These are phyloP conservation scores for Triops cancriformis DNA, from an alignment of 1,140 invertebrate genomes.

Conservation along the genomic window DNA sequence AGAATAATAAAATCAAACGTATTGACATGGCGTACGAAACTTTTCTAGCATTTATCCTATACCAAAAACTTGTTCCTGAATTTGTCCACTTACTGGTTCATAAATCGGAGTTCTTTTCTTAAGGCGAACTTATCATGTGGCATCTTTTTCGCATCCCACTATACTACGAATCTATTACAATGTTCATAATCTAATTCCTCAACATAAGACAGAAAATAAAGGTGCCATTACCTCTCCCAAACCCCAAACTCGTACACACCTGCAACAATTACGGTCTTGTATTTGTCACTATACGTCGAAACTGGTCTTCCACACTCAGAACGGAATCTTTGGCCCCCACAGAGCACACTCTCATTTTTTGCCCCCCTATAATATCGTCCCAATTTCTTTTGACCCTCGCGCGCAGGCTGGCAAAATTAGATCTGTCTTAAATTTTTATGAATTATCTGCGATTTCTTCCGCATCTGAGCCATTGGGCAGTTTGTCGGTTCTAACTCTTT, in stretches of 20 bases:
- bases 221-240: not conserved
- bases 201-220: too few species aligned
- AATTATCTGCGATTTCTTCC: not conserved
- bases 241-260: not conserved
- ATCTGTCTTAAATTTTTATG: not conserved
- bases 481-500: not conserved
- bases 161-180: too few species aligned
- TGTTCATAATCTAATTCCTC: too few species aligned
- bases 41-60: too few species aligned
- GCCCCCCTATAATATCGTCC: not conserved
- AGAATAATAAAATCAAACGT: too few species aligned
- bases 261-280: not conserved
- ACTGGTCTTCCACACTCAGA: conserved; percentile 8
- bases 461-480: not conserved
- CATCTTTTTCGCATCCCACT: too few species aligned
- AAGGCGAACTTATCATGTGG: too few species aligned
- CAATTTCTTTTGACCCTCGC: not conserved
- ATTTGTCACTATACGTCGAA: conserved; percentile 14
- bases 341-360: not conserved
- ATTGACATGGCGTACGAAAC: too few species aligned
- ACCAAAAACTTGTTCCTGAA: too few species aligned
- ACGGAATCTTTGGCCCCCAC: not conserved
- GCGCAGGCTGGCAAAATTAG: not conserved
- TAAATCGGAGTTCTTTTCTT: too few species aligned
- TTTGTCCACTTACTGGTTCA: too few species aligned